These are phyloP conservation scores for Chunga burmeisteri DNA, from an alignment of 2,113 vertebrate genomes.

Conservation along the genomic window DNA sequence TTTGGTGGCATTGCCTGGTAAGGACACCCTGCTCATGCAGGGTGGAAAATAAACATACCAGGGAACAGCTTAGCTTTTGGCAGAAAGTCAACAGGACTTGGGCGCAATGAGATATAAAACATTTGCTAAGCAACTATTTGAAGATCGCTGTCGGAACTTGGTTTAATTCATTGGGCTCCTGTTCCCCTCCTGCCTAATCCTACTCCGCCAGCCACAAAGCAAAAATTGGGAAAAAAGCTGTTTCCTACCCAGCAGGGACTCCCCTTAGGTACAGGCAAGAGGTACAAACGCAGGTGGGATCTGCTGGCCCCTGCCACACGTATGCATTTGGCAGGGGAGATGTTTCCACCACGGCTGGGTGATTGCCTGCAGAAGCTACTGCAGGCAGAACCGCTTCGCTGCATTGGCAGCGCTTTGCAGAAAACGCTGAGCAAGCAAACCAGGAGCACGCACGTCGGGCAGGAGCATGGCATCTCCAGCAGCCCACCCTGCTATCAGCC, in stretches of 20 bases:
- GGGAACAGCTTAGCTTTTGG: not conserved
- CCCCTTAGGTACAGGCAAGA: not conserved
- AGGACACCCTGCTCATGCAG: not conserved
- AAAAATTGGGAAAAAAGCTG: not conserved
- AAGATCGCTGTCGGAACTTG: not conserved
- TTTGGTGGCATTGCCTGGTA: not conserved
- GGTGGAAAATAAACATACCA: not conserved
- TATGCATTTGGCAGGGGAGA: not conserved
- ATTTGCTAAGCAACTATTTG: not conserved
- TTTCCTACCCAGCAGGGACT: not conserved
- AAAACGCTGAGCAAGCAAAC: not conserved
- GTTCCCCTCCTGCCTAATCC: not conserved
- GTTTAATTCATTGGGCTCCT: not conserved
- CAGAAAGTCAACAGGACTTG: not conserved
- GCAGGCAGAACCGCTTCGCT: not conserved
- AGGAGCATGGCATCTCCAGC: not conserved
- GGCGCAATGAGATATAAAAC: accelerated
- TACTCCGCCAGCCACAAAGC: not conserved
- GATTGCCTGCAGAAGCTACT: not conserved
- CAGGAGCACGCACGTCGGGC: accelerated
- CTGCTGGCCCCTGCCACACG: not conserved
- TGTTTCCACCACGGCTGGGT: not conserved
- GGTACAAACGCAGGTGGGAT: not conserved
- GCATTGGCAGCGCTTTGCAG: not conserved
- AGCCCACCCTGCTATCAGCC: not conserved